Base-by-base conservation (phyloP, 1,140 invertebrate genomes). In the Drosophila sproati region DNA sequence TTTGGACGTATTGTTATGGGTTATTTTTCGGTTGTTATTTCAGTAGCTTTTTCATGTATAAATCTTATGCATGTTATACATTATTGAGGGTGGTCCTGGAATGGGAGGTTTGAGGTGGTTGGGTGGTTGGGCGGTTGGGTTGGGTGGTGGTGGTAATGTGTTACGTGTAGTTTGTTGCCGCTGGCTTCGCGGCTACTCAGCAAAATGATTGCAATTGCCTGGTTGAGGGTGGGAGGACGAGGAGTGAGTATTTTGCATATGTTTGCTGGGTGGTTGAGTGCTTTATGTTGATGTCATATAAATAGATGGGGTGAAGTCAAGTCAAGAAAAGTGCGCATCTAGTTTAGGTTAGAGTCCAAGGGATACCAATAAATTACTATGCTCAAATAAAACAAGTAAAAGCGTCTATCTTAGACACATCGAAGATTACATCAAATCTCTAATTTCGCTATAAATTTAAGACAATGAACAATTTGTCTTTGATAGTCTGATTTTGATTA, bases 1-100 rank as follows among this genome's bases (percentile, higher is more conserved):
- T 87, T 73, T 86, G 86, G 60, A 86, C 75, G 60, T 59, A 86
- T 86, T 82, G 82, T 86, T 86, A 86, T 86, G 77, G 63, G 34
- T 51, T 43, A 8, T 47, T 47, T 29, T 43, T 7, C 20, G n/a
- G 20, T 29, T 35, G 39, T 52, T 39, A 32, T 41, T 28, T 41
- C 28, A 39, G 34, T 10, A 10, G 31, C 12, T 56, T 51, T 56
- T 34, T 39, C 2, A 47, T 2, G 12, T 10, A 69, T 74, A 74
- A 74, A 74, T 74, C 57, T 62, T 70, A 31, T 37, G 35, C 35
- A 28, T n/a, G 37, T 28, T 28, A 3, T 45, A 34, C 45, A 52
- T 72, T 54, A 59, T 43, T 48, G 29, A 43, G 51, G 75, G 62
- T 63, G 77, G 41, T 39, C 54, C 68, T 67, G 20, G 20, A 8